These are phyloP conservation scores for Oncorhynchus keta DNA, from an alignment of 2,113 vertebrate species.

Conservation along the genomic window DNA sequence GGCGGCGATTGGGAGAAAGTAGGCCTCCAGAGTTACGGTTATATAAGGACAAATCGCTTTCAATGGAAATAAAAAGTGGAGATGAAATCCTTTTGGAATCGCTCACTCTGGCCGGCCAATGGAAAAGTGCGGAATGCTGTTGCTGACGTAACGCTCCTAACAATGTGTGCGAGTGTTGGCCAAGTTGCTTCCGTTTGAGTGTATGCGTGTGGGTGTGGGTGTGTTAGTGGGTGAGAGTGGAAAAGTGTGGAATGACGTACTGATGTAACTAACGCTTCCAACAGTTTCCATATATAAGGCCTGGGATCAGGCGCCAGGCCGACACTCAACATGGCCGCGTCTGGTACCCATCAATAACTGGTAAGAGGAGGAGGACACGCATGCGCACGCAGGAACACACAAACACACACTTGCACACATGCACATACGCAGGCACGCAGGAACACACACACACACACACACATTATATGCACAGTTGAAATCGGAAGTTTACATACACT, in stretches of 20 bases:
- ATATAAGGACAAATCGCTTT: constrained; percentile 66
- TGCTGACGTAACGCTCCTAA: constrained; percentile 62
- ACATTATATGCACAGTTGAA: no score
- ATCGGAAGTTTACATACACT: no score
- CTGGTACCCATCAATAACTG: constrained; percentile 70
- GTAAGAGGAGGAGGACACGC: constrained; percentile 32
- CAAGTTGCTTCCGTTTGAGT: neutral
- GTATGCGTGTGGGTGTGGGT: constrained; percentile 25
- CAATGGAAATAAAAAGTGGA: constrained; percentile 50
- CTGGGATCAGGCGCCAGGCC: constrained; percentile 63
- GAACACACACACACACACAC: no score
- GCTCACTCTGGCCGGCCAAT: constrained; percentile 57
- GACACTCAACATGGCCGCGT: constrained; percentile 52
- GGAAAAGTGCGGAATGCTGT: constrained; percentile 65
- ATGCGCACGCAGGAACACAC: neutral
- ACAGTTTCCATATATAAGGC: constrained; percentile 74
- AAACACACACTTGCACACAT: neutral
- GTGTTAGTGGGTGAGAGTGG: constrained; percentile 33
- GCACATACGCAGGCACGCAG: no score
- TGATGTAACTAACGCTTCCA: constrained; percentile 72
- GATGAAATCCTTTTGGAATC: constrained; percentile 68
- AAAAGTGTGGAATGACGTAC: constrained; percentile 54
- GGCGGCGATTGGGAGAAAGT: neutral
- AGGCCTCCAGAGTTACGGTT: constrained; percentile 46
- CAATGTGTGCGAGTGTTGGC: constrained; percentile 27